Conservation (phyloP, 23 tunicate species). For the Styela clava region DNA sequence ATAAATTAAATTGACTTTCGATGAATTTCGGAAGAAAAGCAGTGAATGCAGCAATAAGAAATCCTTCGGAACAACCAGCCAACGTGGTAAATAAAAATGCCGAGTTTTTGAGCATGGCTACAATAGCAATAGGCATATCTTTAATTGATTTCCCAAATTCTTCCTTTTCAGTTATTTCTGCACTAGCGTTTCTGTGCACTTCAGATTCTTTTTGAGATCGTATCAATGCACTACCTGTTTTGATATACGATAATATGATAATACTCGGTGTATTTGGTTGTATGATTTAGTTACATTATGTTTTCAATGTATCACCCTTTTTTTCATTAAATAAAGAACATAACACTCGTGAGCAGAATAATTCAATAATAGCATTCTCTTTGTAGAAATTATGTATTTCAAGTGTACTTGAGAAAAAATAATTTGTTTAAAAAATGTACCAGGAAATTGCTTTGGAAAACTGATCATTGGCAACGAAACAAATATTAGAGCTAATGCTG, state of each 20-base stretch:
- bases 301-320: too few species aligned
- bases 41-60: slow-evolving; percentile 81
- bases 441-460: slow-evolving; percentile 39
- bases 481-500: slow-evolving; percentile 4
- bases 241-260: too few species aligned
- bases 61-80: slow-evolving; percentile 69
- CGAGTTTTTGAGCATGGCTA: slow-evolving; percentile 48
- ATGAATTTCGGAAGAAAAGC: slow-evolving; percentile 96
- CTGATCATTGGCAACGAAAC: slow-evolving; percentile 31
- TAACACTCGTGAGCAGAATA: too few species aligned
- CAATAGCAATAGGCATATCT: slow-evolving; percentile 69
- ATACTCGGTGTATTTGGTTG: too few species aligned
- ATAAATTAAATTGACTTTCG: slow-evolving; percentile 70
- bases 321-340: too few species aligned
- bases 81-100: slow-evolving; percentile 54
- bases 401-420: too few species aligned
- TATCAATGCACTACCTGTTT: slow-evolving; percentile 47
- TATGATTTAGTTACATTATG: too few species aligned
- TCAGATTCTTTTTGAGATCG: slow-evolving; percentile 47
- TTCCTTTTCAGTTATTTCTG: slow-evolving; percentile 43
- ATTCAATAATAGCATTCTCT: too few species aligned
- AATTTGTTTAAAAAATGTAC: too few species aligned
- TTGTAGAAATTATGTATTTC: too few species aligned
- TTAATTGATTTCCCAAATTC: slow-evolving; percentile 72
- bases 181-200: slow-evolving; percentile 48